Base-by-base conservation (phyloP, 2,888 invertebrate species). In the Heteromyza rotundicornis region DNA sequence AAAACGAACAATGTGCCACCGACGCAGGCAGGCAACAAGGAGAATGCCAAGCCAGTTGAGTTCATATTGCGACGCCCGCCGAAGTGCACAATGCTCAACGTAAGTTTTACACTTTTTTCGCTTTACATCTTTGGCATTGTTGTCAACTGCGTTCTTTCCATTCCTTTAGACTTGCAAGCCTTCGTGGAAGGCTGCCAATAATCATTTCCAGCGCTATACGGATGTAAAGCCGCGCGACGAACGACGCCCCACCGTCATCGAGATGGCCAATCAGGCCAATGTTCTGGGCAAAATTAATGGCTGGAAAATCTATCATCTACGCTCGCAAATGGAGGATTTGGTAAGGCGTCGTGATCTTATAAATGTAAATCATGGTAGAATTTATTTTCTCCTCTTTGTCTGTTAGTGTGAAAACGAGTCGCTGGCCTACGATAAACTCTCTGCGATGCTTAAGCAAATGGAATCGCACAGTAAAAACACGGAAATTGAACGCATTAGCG, bases 281-380 rank as follows among this genome's bases (percentile, higher is more conserved):
- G 92, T 96, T 57, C 85, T 92, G 68, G 91, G 94, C 76, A 94
- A 93, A 84, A 89, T 95, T 17, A 93, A 94, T 71, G 97, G 97
- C 1, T 97, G 97, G 97, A 97, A 96, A 85, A 88, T 97, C 64
- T 90, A 93, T 85, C 95, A 96, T 81, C 87, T 97, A 71, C 92
- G 92, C 40, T 90, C 94, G 49, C 96, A 96, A 85, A 92, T 97
- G 90, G 94, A 96, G 76, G 94, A 96, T 82, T 85, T 96, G 87
- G 95, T 95, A 84, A 60, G 71, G 5, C 5, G 27, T 27, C 27
- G 27, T 7, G 10, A 27, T n/a, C n/a, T n/a, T n/a, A 27, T 10
- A 27, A 27, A 27, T 27, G 10, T 27, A 27, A 27, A 16, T 44
- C 7, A 55, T 52, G 27, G 16, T 36, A 23, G 1, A 10, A 23